Evolutionary conservation across 2,888 invertebrate species (phyloP).

Genomic region (Lymantria monacha): DNA sequence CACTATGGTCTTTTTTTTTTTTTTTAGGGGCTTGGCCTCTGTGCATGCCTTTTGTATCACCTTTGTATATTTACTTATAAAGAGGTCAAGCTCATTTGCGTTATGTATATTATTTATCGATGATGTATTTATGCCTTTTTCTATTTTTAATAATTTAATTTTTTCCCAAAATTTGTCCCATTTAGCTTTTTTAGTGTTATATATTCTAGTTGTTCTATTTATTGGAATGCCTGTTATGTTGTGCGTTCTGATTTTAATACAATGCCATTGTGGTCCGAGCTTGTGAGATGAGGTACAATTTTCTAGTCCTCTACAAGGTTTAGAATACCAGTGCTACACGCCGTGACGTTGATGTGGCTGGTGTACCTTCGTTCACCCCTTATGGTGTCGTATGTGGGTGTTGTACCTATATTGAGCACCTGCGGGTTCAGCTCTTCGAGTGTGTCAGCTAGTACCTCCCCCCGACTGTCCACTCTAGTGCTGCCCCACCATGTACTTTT

Average conservation of each 20-base stretch:
- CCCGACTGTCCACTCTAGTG: slow-evolving; percentile 8
- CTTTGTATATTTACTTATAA: slow-evolving; percentile 1
- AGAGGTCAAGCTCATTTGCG: not conserved
- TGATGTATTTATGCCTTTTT: not conserved
- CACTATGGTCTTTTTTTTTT: slow-evolving; percentile 2
- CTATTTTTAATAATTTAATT: slow-evolving; percentile 2
- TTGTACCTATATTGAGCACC: slow-evolving; percentile 22
- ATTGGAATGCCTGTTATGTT: slow-evolving; percentile 6
- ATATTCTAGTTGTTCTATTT: slow-evolving; percentile 14
- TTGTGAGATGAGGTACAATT: slow-evolving; percentile 11
- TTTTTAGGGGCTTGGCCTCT: slow-evolving; percentile 5
- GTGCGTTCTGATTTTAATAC: slow-evolving; percentile 11
- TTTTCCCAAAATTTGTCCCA: slow-evolving; percentile 22
- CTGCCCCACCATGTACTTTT: slow-evolving; percentile 26
- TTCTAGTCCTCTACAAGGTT: slow-evolving; percentile 15
- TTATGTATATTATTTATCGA: slow-evolving; percentile 1
- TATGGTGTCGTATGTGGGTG: slow-evolving; percentile 29
- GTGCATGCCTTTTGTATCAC: slow-evolving; percentile 6
- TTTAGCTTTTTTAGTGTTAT: slow-evolving; percentile 22
- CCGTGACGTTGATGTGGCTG: slow-evolving; percentile 31
- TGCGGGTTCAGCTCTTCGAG: not conserved
- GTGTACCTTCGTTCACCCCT: slow-evolving; percentile 10
- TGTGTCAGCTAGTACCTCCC: not conserved
- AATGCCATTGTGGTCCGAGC: slow-evolving; percentile 28
- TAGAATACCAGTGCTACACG: slow-evolving; percentile 16